Base-by-base conservation (phyloP, 2,113 vertebrate genomes). In the Phycodurus eques region DNA sequence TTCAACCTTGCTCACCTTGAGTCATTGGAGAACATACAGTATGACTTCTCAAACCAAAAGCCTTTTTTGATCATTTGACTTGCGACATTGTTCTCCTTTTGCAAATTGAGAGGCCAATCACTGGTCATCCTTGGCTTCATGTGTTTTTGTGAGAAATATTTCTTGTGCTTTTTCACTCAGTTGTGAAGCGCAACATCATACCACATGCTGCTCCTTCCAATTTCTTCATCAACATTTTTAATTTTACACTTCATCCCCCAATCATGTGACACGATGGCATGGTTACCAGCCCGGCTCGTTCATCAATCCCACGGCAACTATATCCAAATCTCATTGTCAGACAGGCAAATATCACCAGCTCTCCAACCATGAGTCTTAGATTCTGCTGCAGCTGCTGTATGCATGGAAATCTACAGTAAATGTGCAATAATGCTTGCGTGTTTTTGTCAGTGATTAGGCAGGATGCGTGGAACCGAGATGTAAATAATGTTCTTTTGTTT, bases 331-430 rank as follows among this genome's bases (percentile, higher is more conserved):
- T 83, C 85, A 86, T 88, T 62, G 35, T 57, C 76, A 76, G 83
- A 77, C 17, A 42, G 77, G 56, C 70, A 42, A 68, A 69, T 68
- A 51, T 74, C 76, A 64, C 76, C 83, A 76, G 75, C 78, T 69
- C 75, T 60, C 47, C 64, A 74, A 72, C 83, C 73, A 74, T 42
- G 9, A 85, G 65, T 43, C 31, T 71, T 75, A 51, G n/a, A 73
- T 54, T 77, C 76, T 76, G 73, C 82, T 77, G 82, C 83, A 72
- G 78, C 87, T 87, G 79, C 84, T 83, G 69, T 83, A 80, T 88
- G 74, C 76, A 83, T 79, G 75, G 77, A 79, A 79, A 82, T 86
- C 81, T 80, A 75, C 68, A 77, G 83, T 79, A 87, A 85, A 87
- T 70, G 46, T 78, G 70, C 68, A 85, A 83, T 80, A 85, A 78